A percentile compares a stretch with the other conserved stretches of the same genome.
These are phyloP conservation scores for Trichonephila inaurata DNA, from an alignment of 1,140 invertebrate species.

Conservation along the genomic window DNA sequence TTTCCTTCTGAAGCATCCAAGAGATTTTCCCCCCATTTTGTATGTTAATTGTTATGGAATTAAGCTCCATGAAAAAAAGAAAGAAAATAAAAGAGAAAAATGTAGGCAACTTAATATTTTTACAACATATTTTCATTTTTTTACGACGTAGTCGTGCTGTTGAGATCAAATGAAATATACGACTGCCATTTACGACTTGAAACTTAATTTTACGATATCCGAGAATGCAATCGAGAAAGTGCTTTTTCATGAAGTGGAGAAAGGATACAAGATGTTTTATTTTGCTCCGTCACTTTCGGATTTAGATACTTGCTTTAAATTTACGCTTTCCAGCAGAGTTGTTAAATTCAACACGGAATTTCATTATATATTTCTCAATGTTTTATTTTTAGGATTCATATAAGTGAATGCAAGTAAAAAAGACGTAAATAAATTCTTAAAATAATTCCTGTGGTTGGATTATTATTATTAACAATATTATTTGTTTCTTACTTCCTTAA, in stretches of 20 bases:
- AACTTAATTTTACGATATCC: conserved; percentile 51
- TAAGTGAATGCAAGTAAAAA: no score
- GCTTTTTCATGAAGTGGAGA: conserved; percentile 35
- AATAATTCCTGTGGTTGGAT: no score
- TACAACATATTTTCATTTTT: conserved; percentile 36
- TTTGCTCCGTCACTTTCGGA: background rate
- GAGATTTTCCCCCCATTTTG: background rate
- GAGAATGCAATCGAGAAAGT: background rate
- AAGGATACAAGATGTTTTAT: background rate
- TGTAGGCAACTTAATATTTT: conserved; percentile 23
- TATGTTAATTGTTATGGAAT: conserved; percentile 48
- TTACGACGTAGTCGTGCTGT: conserved; percentile 40
- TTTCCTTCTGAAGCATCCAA: background rate
- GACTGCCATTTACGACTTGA: conserved; percentile 60
- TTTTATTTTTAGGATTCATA: no score
- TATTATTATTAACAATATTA: no score
- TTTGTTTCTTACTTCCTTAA: no score
- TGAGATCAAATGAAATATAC: conserved; percentile 63
- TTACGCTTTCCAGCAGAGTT: background rate
- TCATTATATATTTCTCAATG: background rate
- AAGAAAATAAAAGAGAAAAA: background rate
- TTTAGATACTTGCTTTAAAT: background rate
- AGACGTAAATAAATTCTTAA: no score
- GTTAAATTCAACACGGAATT: background rate
- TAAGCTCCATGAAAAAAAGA: conserved; percentile 2